phyloP scores from a whole-genome alignment of 2,888 invertebrate species.

The Acronicta psi region DNA sequence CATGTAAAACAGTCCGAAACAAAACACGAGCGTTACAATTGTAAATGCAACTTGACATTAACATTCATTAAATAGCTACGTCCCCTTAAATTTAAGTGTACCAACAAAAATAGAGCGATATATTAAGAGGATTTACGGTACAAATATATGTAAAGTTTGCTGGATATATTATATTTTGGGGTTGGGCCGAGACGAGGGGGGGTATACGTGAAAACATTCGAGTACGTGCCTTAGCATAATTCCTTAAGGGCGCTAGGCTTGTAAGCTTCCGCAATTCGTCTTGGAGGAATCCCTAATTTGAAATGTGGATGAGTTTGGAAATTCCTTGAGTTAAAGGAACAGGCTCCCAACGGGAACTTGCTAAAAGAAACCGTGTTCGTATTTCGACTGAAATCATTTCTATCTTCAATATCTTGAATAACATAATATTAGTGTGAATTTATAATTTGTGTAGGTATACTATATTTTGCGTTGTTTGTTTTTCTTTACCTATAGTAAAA shows the following conservation, averaged over 20 bases:
- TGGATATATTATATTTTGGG: conserved; percentile 88
- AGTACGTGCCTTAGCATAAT: conserved; percentile 88
- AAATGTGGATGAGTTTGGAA: conserved; percentile 85
- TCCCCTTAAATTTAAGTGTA: conserved; percentile 83
- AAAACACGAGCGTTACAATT: conserved; percentile 75
- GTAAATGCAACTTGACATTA: conserved; percentile 81
- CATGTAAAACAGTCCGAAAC: conserved; percentile 57
- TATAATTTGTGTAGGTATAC: too few relatives aligned
- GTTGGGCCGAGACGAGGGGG: conserved; percentile 83
- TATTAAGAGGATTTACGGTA: conserved; percentile 88
- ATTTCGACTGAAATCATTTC: background rate
- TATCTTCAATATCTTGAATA: too few relatives aligned
- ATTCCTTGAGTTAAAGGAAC: conserved; percentile 69
- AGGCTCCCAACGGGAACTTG: conserved; percentile 15
- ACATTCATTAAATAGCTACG: conserved; percentile 86
- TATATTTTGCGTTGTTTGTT: too few relatives aligned
- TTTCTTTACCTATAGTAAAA: too few relatives aligned
- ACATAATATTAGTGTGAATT: too few relatives aligned
- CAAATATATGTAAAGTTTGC: conserved; percentile 89
- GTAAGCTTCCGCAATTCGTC: conserved; percentile 87
- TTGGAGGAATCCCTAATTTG: conserved; percentile 88
- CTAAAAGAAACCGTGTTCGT: conserved; percentile 1
- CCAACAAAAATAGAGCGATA: conserved; percentile 88
- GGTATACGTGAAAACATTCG: conserved; percentile 87
- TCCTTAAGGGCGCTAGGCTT: conserved; percentile 83